phyloP scores from a whole-genome alignment of 2,797 vertebrate species.

The Coranthus polyacanthus region DNA sequence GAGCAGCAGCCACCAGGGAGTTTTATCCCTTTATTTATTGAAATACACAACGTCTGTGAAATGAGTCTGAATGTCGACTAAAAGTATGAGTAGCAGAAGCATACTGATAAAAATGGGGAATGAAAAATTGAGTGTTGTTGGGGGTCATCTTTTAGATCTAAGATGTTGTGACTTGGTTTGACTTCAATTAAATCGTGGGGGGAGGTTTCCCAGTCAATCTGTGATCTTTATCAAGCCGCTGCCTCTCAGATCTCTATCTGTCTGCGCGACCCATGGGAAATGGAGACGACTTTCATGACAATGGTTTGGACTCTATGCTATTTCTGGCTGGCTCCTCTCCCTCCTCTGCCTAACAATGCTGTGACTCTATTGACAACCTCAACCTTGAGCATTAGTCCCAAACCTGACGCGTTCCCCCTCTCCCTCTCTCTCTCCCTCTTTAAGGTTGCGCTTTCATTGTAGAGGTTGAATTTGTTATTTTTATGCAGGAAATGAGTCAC shows the following conservation, averaged over 20 bases:
- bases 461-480: conserved; percentile 28
- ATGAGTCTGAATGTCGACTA: conserved; percentile 4
- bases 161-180: conserved; percentile 86
- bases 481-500: conserved; percentile 39
- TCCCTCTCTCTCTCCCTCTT: neutral
- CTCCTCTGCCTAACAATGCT: conserved; percentile 77
- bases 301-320: conserved; percentile 79
- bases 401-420: neutral
- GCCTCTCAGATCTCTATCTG: conserved; percentile 86
- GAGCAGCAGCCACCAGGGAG: conserved; percentile 14
- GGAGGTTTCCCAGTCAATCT: conserved; percentile 84
- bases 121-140: conserved; percentile 68
- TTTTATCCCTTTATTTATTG: neutral
- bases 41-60: too few species aligned
- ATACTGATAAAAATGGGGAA: conserved; percentile 69
- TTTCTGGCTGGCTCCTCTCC: conserved; percentile 70
- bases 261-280: conserved; percentile 80
- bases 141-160: conserved; percentile 87
- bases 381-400: conserved; percentile 78
- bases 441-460: conserved; percentile 21
- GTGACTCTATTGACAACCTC: conserved; percentile 79
- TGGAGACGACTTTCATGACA: conserved; percentile 84
- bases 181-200: conserved; percentile 89
- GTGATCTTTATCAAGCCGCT: conserved; percentile 86
- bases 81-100: conserved; percentile 23